Base-by-base conservation (phyloP, 2,888 invertebrate genomes). In the Balanococcus diminutus region DNA sequence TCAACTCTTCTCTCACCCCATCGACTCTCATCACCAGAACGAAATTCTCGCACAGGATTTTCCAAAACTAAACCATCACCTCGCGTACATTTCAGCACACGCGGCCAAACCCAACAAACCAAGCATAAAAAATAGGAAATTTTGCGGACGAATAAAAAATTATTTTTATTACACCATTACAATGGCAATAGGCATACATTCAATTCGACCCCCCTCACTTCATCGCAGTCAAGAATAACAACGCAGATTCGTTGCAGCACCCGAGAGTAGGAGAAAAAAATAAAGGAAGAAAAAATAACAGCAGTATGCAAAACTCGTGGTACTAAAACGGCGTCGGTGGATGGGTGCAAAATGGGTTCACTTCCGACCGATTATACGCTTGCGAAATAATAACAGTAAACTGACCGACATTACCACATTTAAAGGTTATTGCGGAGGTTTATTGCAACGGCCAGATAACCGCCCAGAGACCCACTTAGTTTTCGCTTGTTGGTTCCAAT, bases 371-470 rank as follows among this genome's bases (percentile, higher is more conserved):
- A 67, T 67, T 67, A 67, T 31, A 67, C 16, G 14, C 51, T 67
- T 28, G 28, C 67, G 67, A 67, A 67, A 67, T 67, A 67, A 67
- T 67, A 67, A 67, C 67, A 67, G 67, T 67, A 67, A 67, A 67
- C 28, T 67, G 67, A 67, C 67, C 67, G 31, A 67, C 67, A 67
- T 67, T 67, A 67, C 67, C 67, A 31, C 67, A 28, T 25, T 67
- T 67, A 67, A 67, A 67, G 28, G 67, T 67, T 67, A 67, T 67
- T 67, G 67, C 25, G 67, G 25, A 67, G 28, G 28, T 51, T 51
- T 51, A 51, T 51, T 51, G 51, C 51, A 19, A 51, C 19, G 8
- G 51, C 51, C 51, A 8, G 51, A 51, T 51, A 51, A 51, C 51
- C 67, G 28, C 67, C n/a, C 67, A 31, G 67, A 28, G 67, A 67